Conservation (phyloP, 2,113 vertebrate genomes). For the Colistium nudipinnis region DNA sequence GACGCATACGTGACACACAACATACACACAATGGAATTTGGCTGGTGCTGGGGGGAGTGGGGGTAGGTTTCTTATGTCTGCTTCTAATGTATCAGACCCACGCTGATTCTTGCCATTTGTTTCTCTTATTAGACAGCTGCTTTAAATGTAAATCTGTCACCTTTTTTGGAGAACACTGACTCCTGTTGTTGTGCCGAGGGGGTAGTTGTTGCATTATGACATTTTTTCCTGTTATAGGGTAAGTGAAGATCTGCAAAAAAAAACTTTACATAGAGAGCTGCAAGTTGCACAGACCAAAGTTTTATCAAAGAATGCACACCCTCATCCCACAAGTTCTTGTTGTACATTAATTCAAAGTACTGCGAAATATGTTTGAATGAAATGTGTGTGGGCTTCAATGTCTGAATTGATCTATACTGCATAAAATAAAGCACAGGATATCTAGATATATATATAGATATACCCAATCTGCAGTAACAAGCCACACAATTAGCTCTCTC, state of each 20-base stretch:
- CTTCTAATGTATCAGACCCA: constrained; percentile 25
- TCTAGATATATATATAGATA: constrained; percentile 41
- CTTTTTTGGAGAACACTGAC: constrained; percentile 24
- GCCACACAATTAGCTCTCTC: constrained; percentile 16
- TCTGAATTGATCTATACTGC: constrained; percentile 43
- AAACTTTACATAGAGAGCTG: constrained; percentile 40
- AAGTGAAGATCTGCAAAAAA: constrained; percentile 25
- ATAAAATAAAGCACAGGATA: constrained; percentile 55
- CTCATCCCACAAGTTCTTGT: constrained; percentile 49
- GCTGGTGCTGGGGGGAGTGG: constrained; percentile 31
- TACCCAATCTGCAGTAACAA: constrained; percentile 38
- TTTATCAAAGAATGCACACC: constrained; percentile 57
- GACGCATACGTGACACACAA: constrained; percentile 61
- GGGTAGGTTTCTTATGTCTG: constrained; percentile 28
- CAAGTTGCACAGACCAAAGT: constrained; percentile 48
- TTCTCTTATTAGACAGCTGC: constrained; percentile 39
- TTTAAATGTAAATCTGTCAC: constrained; percentile 31
- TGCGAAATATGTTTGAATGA: constrained; percentile 50
- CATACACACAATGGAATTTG: constrained; percentile 69
- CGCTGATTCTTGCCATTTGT: constrained; percentile 16
- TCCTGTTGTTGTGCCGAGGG: constrained; percentile 15
- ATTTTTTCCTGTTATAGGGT: constrained; percentile 41
- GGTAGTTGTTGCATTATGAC: constrained; percentile 13
- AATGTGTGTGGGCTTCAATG: constrained; percentile 55
- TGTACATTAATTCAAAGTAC: constrained; percentile 41